Evolutionary conservation across 92 coral and sea anemone species (phyloP), one percentile per base, ranked within the genome.

Genomic region (Meandrina meandrites): DNA sequence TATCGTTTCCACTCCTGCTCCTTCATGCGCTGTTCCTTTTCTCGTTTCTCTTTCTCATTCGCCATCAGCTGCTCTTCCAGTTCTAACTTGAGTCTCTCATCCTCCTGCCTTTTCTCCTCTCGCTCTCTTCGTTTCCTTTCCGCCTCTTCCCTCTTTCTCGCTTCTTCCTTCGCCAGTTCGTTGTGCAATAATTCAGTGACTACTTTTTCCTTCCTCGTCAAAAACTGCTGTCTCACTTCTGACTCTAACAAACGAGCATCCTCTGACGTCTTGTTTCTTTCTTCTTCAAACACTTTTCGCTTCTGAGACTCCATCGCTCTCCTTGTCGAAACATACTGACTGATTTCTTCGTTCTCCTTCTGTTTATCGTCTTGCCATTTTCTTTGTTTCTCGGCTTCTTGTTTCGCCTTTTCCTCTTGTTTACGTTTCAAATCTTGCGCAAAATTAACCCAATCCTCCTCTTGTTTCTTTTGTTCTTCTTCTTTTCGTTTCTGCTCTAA

Each of bases 361-460:
- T 72, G 40, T 60, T 91, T 87, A n/a, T 90, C 91, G 58, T 83
- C 83, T 53, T 90, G 93, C 95, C 95, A 90, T 21, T 66, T 51
- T 69, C 81, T 80, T 22, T 82, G 87, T 42, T 84, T 90, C 27
- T 66, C 75, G 0, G 91, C 89, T 67, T 92, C 95, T 24, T 83
- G 79, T 53, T 66, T 51, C 0, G 88, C 82, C 15, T 76, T 87
- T 28, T 91, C 91, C 47, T 73, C 86, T 64, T 89, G 92, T 50
- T 76, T 92, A 14, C 78, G 76, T 74, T 73, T 87, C 62, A 84
- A 66, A 18, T 79, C 84, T 68, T 92, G 66, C 5, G 88, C 79
- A 87, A 80, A 92, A 24, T 87, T 70, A 11, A 67, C 27, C 86
- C 89, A 89, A 3, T 92, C 93, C 51, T 80, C 86, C 67, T 76